Base-by-base conservation (phyloP, 2,888 invertebrate species). In the Minunthozetes semirufus region DNA sequence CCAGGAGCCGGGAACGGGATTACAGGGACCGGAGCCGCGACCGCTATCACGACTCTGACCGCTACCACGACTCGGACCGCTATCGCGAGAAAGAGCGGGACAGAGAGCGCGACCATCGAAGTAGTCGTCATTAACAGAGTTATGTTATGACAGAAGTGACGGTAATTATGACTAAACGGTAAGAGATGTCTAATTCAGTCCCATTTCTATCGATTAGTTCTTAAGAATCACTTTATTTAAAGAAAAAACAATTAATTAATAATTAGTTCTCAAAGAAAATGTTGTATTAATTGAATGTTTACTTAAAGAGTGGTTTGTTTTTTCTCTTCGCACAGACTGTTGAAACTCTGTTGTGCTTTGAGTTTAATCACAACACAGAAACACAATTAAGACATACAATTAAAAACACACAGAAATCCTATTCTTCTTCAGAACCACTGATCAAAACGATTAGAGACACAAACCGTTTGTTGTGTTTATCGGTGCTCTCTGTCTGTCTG, bases 11-110 rank as follows among this genome's bases (percentile, higher is more conserved):
- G 11, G 80, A 80, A 50, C 76, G 88, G 48, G 90, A 91, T 80
- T 90, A 82, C 76, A 79, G 82, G 25, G 82, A 87, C 80, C 84
- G 87, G 53, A 90, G 88, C 83, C 84, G 83, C 78, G 80, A 81
- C 25, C 85, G 88, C 25, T 88, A 89, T 80, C 86, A 87, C 83
- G 89, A 85, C 38, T 38, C 63, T 9, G 80, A 80, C 29, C 80
- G 81, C 59, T 76, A 80, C 22, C 77, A 79, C 46, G 80, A 81
- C 27, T 76, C 80, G 75, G 83, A 83, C 38, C 82, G 81, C 25
- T 82, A 82, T 56, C 75, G 83, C 27, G 83, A 83, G 42, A 78
- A 83, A 27, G 83, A 83, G 1, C 17, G 72, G 6, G 75, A 76
- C 3, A 74, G 75, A 27, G 75, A 75, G 9, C 17, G 70, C 17